phyloP scores from a whole-genome alignment of 2,888 invertebrate genomes.

The Meiosimyza decipiens region DNA sequence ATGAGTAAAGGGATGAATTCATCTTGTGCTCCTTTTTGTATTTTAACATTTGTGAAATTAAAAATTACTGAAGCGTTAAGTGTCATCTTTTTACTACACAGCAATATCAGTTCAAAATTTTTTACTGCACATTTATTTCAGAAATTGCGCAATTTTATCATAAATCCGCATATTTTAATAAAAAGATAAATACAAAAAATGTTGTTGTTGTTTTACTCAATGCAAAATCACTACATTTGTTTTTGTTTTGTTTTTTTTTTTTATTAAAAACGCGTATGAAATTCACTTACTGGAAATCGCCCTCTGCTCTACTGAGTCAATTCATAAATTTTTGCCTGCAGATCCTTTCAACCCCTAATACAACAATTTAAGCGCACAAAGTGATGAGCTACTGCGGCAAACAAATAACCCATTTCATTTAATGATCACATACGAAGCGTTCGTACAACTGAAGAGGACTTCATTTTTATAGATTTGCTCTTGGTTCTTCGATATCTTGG shows the following conservation, averaged over 20 bases:
- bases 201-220: no score
- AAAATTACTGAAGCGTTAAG: constrained; percentile 24
- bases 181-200: no score
- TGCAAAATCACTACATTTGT: no score
- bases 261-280: no score
- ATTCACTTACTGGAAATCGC: no score
- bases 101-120: no score
- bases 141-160: background rate
- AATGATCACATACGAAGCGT: constrained; percentile 33
- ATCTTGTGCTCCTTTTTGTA: background rate
- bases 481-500: constrained; percentile 18
- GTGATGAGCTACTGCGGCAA: constrained; percentile 15
- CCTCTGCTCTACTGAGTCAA: no score
- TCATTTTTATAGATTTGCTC: constrained; percentile 27
- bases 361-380: background rate
- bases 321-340: background rate
- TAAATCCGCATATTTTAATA: background rate
- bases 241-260: no score
- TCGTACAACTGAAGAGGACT: background rate
- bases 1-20: background rate
- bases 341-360: constrained; percentile 20
- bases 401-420: background rate
- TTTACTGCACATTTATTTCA: background rate
- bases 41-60: constrained; percentile 9
- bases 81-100: no score